Evolutionary conservation across 1,140 invertebrate genomes (phyloP).

Genomic region (Drosophila rufa): DNA sequence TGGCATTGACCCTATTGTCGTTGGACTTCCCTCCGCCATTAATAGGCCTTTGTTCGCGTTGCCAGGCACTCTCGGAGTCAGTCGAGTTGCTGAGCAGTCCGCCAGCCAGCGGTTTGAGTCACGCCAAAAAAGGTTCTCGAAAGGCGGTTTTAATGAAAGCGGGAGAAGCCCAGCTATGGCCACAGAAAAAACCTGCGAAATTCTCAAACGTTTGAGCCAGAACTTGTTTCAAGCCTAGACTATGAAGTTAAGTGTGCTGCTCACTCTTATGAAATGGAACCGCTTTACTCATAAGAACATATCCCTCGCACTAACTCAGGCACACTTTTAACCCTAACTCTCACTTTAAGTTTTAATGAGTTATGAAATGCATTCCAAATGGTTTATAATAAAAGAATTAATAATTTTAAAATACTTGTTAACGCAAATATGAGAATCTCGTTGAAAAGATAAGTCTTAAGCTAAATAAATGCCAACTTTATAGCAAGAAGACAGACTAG

Average conservation of each 20-base stretch:
- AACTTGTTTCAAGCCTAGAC: neutral
- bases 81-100: neutral
- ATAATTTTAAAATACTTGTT: too few relatives aligned
- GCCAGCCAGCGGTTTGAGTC: constrained; percentile 5
- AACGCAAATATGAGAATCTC: too few relatives aligned
- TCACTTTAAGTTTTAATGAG: neutral
- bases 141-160: neutral
- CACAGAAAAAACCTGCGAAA: neutral
- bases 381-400: too few relatives aligned
- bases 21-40: constrained; percentile 12
- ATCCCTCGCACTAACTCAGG: neutral
- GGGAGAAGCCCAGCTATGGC: neutral
- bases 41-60: constrained; percentile 33
- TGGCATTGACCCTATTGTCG: constrained; percentile 45
- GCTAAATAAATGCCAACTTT: too few relatives aligned
- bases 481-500: too few relatives aligned
- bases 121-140: neutral
- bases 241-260: neutral
- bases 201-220: neutral
- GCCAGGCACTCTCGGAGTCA: constrained; percentile 5
- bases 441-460: too few relatives aligned
- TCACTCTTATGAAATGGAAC: neutral
- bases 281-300: too few relatives aligned
- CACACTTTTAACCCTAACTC: neutral
- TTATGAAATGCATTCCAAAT: too few relatives aligned